Base-by-base conservation (phyloP, 2,797 vertebrate species). In the Etheostoma perlongum region DNA sequence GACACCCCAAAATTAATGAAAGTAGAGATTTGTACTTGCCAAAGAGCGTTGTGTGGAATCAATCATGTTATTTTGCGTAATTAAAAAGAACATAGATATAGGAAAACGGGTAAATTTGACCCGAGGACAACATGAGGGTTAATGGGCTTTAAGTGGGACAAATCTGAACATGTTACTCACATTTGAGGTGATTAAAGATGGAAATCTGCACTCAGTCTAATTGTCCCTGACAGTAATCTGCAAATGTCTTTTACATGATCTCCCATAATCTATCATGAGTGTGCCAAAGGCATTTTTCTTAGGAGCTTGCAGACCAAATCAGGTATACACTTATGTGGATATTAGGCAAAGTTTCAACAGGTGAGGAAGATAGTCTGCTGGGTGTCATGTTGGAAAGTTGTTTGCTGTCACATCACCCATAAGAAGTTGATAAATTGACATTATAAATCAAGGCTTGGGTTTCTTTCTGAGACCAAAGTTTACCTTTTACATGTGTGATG, bases 251-350 rank as follows among this genome's bases (percentile, higher is more conserved):
- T 67, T 60, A 59, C 55, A 69, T 27, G 18, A 53, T 46, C 57
- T 54, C 66, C 60, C 36, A 72, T 78, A 47, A 58, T 72, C 60
- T 21, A 36, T 72, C 66, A 68, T 27, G 12, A 69, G 42, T 8
- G 57, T 63, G 33, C 61, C 71, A 74, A 51, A 57, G 62, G 58
- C 77, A 40, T 47, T 77, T 70, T 53, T 73, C 64, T 75, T n/a
- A 4, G 25, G 44, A 63, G 48, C 30, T 48, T 1, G 15, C n/a
- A 52, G 47, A 66, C 36, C 9, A 8, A 49, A 68, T 52, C 27
- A 16, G 4, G 54, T 58, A 64, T n/a, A 52, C 59, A n/a, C 51
- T 46, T 18, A 19, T 15, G 42, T 80, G 21, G n/a, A 30, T 64
- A 33, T 25, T 25, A 11, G 55, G 54, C 40, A 60, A 27, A 42